Evolutionary conservation across 2,888 invertebrate species (phyloP), one percentile per base, ranked within the genome.

Genomic region (Cheilosia scutellata): DNA sequence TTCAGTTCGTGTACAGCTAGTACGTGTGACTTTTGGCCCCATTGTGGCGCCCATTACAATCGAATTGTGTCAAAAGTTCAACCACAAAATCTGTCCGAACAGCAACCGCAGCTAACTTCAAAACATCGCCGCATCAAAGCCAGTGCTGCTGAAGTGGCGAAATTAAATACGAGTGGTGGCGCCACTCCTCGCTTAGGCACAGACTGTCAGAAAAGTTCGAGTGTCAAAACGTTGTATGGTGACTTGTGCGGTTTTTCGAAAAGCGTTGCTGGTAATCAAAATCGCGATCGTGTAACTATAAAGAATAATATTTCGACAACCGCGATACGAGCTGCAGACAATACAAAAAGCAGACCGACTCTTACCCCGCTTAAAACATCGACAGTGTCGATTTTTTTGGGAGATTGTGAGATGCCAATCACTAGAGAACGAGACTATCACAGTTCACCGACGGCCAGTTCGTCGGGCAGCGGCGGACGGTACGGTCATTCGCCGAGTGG

Each of bases 21-120:
- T 82, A 93, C 93, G 11, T 95, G 95, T 89, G 94, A 94, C 88
- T 95, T 94, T 91, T 95, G 95, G 95, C 95, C 95, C 16, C 89
- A 91, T 44, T 92, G 92, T 88, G 90, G 89, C 20, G 89, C 90
- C 84, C 89, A 63, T 78, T 83, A 72, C 83, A 83, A 83, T 79
- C 72, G 63, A 83, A 87, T 79, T 57, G 68, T 83, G 25, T 79
- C 83, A 72, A 87, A 87, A 79, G 29, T 25, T 42, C 70, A 83
- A 79, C 75, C 75, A 71, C 65, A 51, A 9, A 74, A 58, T 60
- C 79, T 71, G 83, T 74, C 53, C 70, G 42, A 65, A 71, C 72
- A 27, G 29, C 68, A 42, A 66, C 70, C 53, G 33, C 68, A 55
- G 33, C 74, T 51, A 47, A 49, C 13, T 51, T 25, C 63, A 9